Conservation (phyloP, 2,113 vertebrate species). For the Motacilla tschutschensis region DNA sequence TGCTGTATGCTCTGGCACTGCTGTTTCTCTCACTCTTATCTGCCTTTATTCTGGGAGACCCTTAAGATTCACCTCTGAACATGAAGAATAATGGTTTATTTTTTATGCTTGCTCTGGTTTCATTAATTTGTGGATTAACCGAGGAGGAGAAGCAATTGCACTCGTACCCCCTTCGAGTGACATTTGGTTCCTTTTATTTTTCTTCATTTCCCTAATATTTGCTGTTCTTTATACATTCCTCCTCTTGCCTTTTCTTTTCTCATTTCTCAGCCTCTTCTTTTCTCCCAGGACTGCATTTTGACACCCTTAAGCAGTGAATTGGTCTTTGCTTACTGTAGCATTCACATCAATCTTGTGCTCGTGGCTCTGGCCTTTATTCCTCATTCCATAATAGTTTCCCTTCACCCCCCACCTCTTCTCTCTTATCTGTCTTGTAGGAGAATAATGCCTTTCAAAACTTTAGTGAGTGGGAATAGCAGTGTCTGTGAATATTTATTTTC, state of each 20-base stretch:
- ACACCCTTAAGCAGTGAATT: conserved; percentile 40
- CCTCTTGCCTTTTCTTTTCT: conserved; percentile 53
- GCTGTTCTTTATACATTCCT: conserved; percentile 30
- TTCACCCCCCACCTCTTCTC: conserved; percentile 36
- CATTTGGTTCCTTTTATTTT: conserved; percentile 52
- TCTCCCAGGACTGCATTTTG: conserved; percentile 33
- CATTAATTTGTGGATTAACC: conserved; percentile 40
- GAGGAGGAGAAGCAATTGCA: conserved; percentile 43
- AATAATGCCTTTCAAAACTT: conserved; percentile 57
- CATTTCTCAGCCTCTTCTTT: conserved; percentile 41
- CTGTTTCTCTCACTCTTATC: not conserved
- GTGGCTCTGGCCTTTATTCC: conserved; percentile 45
- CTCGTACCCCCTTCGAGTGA: not conserved
- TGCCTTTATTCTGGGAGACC: not conserved
- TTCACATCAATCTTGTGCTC: conserved; percentile 54
- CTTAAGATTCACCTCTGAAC: not conserved
- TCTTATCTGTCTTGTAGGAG: conserved; percentile 58
- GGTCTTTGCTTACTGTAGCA: conserved; percentile 59
- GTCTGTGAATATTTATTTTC: conserved; percentile 59
- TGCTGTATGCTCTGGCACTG: not conserved
- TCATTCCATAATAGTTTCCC: conserved; percentile 50
- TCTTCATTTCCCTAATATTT: conserved; percentile 58
- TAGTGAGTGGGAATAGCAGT: conserved; percentile 41
- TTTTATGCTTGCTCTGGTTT: conserved; percentile 6
- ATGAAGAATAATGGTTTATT: not conserved